phyloP scores from a whole-genome alignment of 2,113 vertebrate genomes.

The Neotoma lepida region DNA sequence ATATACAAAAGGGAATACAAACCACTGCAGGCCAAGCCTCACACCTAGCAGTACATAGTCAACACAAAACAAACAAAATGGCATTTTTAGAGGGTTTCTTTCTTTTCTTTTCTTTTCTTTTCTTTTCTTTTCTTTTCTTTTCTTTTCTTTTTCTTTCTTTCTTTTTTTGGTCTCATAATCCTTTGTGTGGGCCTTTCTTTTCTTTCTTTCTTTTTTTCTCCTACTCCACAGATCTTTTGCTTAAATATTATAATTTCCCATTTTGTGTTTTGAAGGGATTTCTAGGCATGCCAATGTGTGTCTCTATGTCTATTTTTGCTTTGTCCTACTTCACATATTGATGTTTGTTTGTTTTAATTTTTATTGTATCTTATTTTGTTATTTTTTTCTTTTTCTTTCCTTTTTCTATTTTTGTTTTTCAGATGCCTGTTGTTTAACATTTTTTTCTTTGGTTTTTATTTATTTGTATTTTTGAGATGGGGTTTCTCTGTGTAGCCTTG shows the following conservation, averaged over 20 bases:
- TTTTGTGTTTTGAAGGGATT: neutral
- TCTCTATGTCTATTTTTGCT: neutral
- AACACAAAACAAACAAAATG: neutral
- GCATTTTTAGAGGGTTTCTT: neutral
- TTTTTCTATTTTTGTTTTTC: neutral
- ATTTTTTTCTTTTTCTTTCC: neutral
- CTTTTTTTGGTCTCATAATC: neutral
- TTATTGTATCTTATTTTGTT: neutral
- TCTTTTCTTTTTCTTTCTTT: neutral
- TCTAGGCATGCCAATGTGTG: neutral
- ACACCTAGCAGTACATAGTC: fast-evolving
- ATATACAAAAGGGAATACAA: neutral
- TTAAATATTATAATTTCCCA: neutral
- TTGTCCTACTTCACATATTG: neutral
- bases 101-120: no score
- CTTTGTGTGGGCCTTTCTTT: neutral
- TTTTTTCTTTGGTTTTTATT: neutral
- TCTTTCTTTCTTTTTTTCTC: neutral
- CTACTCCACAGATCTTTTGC: neutral
- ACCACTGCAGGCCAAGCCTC: neutral
- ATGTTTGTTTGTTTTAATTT: neutral
- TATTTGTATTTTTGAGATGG: neutral
- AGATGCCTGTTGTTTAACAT: neutral
- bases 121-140: no score
- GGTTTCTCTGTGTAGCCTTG: neutral